phyloP scores from a whole-genome alignment of 2,888 invertebrate genomes.

The Drosophila mimica region DNA sequence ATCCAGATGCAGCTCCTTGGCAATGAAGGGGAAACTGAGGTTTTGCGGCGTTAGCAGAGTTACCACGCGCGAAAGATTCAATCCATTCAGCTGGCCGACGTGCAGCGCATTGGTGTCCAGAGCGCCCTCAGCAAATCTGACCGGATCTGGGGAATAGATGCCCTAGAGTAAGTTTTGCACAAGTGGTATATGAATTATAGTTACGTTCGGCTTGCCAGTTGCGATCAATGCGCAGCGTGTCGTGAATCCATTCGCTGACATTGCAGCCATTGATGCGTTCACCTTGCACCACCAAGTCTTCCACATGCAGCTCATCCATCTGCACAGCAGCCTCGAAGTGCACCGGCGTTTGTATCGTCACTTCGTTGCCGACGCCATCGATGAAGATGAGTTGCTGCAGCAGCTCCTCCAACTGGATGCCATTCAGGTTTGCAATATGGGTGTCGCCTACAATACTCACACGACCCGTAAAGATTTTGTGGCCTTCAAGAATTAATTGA shows the following conservation, averaged over 20 bases:
- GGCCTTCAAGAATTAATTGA: slow-evolving; percentile 64
- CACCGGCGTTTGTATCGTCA: slow-evolving; percentile 78
- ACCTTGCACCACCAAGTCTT: slow-evolving; percentile 71
- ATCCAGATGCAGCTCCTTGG: slow-evolving; percentile 83
- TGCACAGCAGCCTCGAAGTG: slow-evolving; percentile 82
- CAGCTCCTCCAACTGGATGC: slow-evolving; percentile 81
- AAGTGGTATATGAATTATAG: not conserved
- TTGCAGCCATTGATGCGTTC: slow-evolving; percentile 83
- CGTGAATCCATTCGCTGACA: slow-evolving; percentile 84
- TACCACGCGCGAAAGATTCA: slow-evolving; percentile 85
- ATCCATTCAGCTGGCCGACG: slow-evolving; percentile 85
- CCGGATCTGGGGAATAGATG: slow-evolving; percentile 76
- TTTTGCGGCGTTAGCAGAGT: slow-evolving; percentile 85
- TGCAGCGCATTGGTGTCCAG: slow-evolving; percentile 84
- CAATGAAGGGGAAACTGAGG: slow-evolving; percentile 82
- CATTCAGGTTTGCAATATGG: slow-evolving; percentile 80
- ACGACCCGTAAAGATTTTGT: slow-evolving; percentile 79
- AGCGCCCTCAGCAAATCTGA: slow-evolving; percentile 84
- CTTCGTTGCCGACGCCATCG: slow-evolving; percentile 66
- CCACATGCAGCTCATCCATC: slow-evolving; percentile 63
- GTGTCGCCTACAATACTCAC: slow-evolving; percentile 81
- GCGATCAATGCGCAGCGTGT: slow-evolving; percentile 85
- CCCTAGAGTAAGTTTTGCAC: not conserved
- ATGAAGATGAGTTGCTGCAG: slow-evolving; percentile 84
- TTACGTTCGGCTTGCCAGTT: slow-evolving; percentile 67